Evolutionary conservation across 2,113 vertebrate species (phyloP), one percentile per base, ranked within the genome.

Genomic region (Chrysochloris asiatica): DNA sequence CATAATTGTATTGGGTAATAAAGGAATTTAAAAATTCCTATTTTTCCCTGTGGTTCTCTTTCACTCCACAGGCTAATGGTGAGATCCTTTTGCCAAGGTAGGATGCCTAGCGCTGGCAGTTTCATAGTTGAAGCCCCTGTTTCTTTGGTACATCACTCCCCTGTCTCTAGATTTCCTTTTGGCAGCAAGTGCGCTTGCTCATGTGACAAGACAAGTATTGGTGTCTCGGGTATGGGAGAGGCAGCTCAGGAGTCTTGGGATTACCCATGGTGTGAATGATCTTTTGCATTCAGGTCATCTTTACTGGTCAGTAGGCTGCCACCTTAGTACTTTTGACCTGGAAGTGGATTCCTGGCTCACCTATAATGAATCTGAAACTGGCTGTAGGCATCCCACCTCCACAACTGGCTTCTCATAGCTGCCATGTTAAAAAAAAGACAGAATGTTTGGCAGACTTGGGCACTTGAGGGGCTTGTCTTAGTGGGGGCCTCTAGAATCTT

Each of bases 1-100:
- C 84, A 85, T 83, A 91, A 87, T 88, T 86, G 87, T 89, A 52
- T 94, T 95, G 92, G 86, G 94, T 93, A 96, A 95, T 89, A 95
- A 90, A 89, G 81, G 90, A 95, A 93, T 95, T 94, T 50, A 73
- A 88, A 92, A 89, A 91, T 73, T 86, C 71, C 69, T 69, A 38
- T 26, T 50, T 69, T 69, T 79, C 13, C 87, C 69, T 59, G 30
- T 95, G 88, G 67, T 61, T 84, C 43, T 82, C 75, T 94, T 94
- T 81, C 71, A 91, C 88, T 91, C 89, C 95, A 73, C 47, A 75
- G 82, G 77, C 92, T 82, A 67, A 93, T 86, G 86, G 93, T 88
- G 94, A 95, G 95, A 93, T 80, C 78, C 77, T 92, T 89, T 75
- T 93, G 78, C 89, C 90, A 94, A 89, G 33, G 76, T 77, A 95